Percentiles rank a stretch among this genome's conserved stretches.
Evolutionary conservation across 2,888 invertebrate genomes (phyloP).

Genomic region (Pyrocoelia pectoralis): DNA sequence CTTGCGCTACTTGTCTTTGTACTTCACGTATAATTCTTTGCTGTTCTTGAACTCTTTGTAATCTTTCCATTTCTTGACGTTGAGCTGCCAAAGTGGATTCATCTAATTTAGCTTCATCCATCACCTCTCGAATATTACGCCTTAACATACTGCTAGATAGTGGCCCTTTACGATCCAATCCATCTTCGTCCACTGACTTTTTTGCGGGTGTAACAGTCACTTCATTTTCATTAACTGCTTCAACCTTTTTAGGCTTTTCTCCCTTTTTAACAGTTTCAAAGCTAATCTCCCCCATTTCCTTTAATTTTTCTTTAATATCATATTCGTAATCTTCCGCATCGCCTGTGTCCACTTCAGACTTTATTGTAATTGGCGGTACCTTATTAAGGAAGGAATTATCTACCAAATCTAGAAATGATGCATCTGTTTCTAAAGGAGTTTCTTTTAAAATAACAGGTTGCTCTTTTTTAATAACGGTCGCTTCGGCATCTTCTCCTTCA

Average conservation of each 20-base stretch:
- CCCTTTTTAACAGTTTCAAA: constrained; percentile 60
- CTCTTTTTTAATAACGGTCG: constrained; percentile 57
- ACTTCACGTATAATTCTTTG: constrained; percentile 84
- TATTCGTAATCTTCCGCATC: constrained; percentile 61
- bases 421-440: constrained; percentile 42
- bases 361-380: constrained; percentile 17
- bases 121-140: constrained; percentile 90
- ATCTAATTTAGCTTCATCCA: constrained; percentile 92
- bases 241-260: constrained; percentile 56
- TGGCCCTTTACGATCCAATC: constrained; percentile 47
- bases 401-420: constrained; percentile 53
- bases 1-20: constrained; percentile 80
- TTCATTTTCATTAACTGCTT: constrained; percentile 73
- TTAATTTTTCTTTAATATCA: constrained; percentile 69
- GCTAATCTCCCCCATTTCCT: constrained; percentile 67
- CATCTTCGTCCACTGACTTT: constrained; percentile 49
- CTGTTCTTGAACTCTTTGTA: constrained; percentile 85
- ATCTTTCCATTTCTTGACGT: constrained; percentile 88
- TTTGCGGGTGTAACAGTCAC: constrained; percentile 76
- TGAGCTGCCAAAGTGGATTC: constrained; percentile 92
- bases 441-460: constrained; percentile 49
- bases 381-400: constrained; percentile 46
- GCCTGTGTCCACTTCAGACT: constrained; percentile 42
- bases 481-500: constrained; percentile 58
- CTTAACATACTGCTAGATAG: constrained; percentile 68